phyloP scores from a whole-genome alignment of 64 coral and sea anemone genomes.

The Montipora efflorescens region DNA sequence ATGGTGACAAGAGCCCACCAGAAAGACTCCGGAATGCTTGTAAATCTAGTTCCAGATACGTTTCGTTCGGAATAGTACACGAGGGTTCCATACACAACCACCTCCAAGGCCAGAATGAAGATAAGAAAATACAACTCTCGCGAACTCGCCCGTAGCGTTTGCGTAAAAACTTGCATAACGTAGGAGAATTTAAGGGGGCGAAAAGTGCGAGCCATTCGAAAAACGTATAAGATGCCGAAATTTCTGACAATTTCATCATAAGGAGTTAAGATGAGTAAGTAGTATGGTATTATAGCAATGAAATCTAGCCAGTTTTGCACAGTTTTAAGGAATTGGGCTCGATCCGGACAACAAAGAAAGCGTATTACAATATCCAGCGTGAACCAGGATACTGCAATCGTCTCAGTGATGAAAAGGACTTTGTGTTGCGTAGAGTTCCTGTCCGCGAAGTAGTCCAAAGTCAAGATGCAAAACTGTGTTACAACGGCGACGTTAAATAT shows the following conservation, averaged over 20 bases:
- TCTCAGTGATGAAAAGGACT: slow-evolving; percentile 78
- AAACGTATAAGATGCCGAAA: slow-evolving; percentile 85
- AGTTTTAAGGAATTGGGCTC: slow-evolving; percentile 72
- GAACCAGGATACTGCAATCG: slow-evolving; percentile 84
- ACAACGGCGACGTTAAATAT: slow-evolving; percentile 90
- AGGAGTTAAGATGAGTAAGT: slow-evolving; percentile 64
- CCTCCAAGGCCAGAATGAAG: slow-evolving; percentile 87
- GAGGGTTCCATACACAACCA: slow-evolving; percentile 86
- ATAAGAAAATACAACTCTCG: slow-evolving; percentile 94
- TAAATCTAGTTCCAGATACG: slow-evolving; percentile 57
- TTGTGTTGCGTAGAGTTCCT: slow-evolving; percentile 67
- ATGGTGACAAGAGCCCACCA: slow-evolving; percentile 99
- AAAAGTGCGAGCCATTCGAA: slow-evolving; percentile 86
- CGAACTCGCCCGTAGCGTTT: slow-evolving; percentile 92
- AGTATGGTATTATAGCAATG: slow-evolving; percentile 87
- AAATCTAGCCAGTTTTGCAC: slow-evolving; percentile 94
- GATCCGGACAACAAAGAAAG: slow-evolving; percentile 72
- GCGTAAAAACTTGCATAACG: slow-evolving; percentile 96
- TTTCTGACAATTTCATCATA: slow-evolving; percentile 79
- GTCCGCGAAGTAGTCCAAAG: slow-evolving; percentile 75
- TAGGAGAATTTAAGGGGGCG: slow-evolving; percentile 92
- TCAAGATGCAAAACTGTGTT: slow-evolving; percentile 83
- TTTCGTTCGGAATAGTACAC: slow-evolving; percentile 91
- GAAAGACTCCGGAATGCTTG: slow-evolving; percentile 89
- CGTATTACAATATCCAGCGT: slow-evolving; percentile 83